Percentiles rank a stretch among this genome's conserved stretches.
Conservation (phyloP, 2,888 invertebrate genomes). For the Ophioninae sp. region DNA sequence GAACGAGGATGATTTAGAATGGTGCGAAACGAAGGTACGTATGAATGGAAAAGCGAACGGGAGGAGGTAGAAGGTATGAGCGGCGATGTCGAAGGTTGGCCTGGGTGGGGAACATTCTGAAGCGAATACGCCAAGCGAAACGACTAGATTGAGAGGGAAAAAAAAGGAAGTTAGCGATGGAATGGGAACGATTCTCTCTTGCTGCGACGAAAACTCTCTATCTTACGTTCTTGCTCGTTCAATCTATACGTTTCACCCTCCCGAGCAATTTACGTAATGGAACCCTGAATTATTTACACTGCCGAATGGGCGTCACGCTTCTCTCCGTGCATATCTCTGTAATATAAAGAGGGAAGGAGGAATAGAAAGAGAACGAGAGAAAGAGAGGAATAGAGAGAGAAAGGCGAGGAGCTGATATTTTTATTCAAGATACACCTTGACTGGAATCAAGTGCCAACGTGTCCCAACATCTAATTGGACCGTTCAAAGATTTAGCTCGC, state of each 20-base stretch:
- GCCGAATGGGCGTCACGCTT: conserved; percentile 76
- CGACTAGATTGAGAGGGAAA: conserved; percentile 36
- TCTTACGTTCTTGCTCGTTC: conserved; percentile 39
- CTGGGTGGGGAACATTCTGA: conserved; percentile 9
- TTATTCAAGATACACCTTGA: neutral
- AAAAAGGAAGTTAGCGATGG: conserved; percentile 30
- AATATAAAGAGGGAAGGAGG: conserved; percentile 16
- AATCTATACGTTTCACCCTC: conserved; percentile 1
- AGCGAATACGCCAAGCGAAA: conserved; percentile 12
- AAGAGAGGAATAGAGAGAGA: neutral
- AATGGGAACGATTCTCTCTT: conserved; percentile 23
- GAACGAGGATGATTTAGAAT: conserved; percentile 47
- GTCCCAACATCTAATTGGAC: neutral
- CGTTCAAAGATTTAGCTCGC: neutral
- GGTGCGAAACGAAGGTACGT: conserved; percentile 49
- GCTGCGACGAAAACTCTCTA: conserved; percentile 12
- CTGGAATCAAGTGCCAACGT: neutral
- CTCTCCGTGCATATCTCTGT: conserved; percentile 69
- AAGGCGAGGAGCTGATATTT: neutral
- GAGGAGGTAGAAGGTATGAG: conserved; percentile 27
- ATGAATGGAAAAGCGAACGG: conserved; percentile 48
- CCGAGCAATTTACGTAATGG: conserved; percentile 79
- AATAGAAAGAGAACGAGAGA: conserved; percentile 23
- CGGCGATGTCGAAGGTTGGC: conserved; percentile 25
- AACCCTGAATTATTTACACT: conserved; percentile 80